Base-by-base conservation (phyloP, 92 coral and sea anemone genomes). In the Porites cylindrica region DNA sequence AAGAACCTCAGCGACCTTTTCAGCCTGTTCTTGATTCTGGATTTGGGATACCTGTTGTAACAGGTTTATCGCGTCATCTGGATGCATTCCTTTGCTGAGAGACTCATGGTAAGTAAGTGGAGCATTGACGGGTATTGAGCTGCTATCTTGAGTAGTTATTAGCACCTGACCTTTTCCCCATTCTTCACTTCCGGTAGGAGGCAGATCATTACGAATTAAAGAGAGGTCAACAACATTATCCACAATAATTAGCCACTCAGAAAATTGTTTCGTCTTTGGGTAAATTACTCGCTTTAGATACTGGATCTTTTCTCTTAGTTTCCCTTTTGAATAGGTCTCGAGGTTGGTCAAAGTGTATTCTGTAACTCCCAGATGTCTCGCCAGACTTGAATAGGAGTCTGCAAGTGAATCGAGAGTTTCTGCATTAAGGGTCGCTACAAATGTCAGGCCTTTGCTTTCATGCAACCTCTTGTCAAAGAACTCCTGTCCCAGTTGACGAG, bases 401-500 rank as follows among this genome's bases (percentile, higher is more conserved):
- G 77, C 72, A 52, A 88, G 67, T 23, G 86, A 81, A 12, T 52
- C 82, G 5, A 74, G 65, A n/a, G 19, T 80, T 51, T 82, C 84
- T 32, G 91, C 86, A 26, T 88, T 65, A 23, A 88, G 5, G 58
- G 91, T 88, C 32, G 83, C 66, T 10, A 88, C 80, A 59, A 85
- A 78, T 70, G 24, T 72, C 21, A 63, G 24, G 24, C 32, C 47
- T 4, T 18, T 73, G 10, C 13, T 58, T 13, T 21, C 75, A 2
- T 17, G 47, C 32, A 58, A 47, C 20, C 60, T 47, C 18, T 6
- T 50, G 19, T 23, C 52, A 29, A 69, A 78, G 72, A 62, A 72
- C 43, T 84, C 81, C 60, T 84, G 24, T 66, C 92, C 92, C 43
- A 89, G 67, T 59, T 89, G 92, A 32, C 92, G 85, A 65, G 92